Evolutionary conservation across 2,113 vertebrate genomes (phyloP).

Genomic region (Stigmatopora nigra): DNA sequence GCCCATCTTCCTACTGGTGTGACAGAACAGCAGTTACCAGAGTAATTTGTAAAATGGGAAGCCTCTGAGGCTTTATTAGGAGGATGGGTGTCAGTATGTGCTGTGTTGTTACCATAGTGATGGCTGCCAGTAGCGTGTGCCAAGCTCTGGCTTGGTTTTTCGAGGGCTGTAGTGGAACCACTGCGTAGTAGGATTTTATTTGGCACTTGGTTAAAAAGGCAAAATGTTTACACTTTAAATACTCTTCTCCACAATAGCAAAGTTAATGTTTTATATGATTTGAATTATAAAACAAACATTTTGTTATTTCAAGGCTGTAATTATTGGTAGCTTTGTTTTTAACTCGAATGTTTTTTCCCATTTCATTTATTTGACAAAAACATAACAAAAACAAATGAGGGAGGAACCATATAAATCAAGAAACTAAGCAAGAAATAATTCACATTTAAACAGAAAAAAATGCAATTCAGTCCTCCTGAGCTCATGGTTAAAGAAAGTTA

Average conservation of each 20-base stretch:
- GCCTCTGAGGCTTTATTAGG: conserved; percentile 36
- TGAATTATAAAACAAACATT: neutral
- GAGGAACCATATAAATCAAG: neutral
- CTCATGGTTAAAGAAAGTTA: conserved; percentile 3
- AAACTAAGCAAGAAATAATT: neutral
- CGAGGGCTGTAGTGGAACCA: conserved; percentile 9
- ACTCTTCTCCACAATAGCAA: neutral
- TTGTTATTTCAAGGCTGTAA: neutral
- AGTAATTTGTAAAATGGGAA: conserved; percentile 42
- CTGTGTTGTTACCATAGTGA: conserved; percentile 41
- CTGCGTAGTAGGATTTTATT: neutral
- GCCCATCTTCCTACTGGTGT: conserved; percentile 19
- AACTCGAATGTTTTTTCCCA: too few species aligned
- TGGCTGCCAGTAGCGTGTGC: conserved; percentile 25
- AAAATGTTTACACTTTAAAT: neutral
- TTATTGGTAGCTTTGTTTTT: neutral
- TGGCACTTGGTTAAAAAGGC: neutral
- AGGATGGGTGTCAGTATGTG: conserved; percentile 19
- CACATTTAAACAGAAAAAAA: neutral
- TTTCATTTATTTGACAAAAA: neutral
- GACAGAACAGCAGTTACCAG: conserved; percentile 16
- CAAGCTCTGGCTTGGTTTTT: conserved; percentile 13
- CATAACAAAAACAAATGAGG: neutral
- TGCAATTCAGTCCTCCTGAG: neutral
- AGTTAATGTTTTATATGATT: neutral